Percentiles rank a stretch among this genome's conserved stretches.
Evolutionary conservation across 2,113 vertebrate genomes (phyloP).

Genomic region (Bagarius yarrelli): DNA sequence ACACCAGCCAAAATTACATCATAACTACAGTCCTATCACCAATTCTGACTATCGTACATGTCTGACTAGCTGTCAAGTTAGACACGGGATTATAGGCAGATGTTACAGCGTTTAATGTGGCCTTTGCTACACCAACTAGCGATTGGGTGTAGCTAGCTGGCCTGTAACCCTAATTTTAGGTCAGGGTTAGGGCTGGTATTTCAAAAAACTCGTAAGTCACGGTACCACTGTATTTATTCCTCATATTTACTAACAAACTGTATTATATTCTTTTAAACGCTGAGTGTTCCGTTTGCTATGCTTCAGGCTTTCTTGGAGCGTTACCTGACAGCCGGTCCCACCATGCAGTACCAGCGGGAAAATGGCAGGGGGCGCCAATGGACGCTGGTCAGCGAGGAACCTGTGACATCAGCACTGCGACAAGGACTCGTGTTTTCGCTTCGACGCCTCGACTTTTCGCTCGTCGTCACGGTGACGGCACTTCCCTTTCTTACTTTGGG

Average conservation of each 20-base stretch:
- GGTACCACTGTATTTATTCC: too few species aligned
- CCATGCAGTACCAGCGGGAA: conserved; percentile 89
- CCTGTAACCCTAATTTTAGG: too few species aligned
- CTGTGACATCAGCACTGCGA: conserved; percentile 81
- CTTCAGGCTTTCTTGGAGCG: conserved; percentile 86
- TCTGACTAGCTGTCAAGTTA: too few species aligned
- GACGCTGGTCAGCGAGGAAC: conserved; percentile 91
- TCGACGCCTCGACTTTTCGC: conserved; percentile 84
- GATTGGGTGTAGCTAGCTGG: too few species aligned
- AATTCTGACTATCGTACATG: too few species aligned
- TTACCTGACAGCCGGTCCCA: conserved; percentile 83
- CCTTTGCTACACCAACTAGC: too few species aligned
- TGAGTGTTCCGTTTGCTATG: neutral
- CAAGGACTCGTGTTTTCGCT: conserved; percentile 85
- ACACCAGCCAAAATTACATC: too few species aligned
- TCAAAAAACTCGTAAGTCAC: too few species aligned
- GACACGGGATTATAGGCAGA: too few species aligned
- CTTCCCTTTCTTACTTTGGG: conserved; percentile 87
- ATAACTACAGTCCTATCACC: too few species aligned
- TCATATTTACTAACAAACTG: neutral
- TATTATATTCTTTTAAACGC: neutral
- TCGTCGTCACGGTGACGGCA: conserved; percentile 83
- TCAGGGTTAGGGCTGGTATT: too few species aligned
- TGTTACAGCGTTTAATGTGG: too few species aligned
- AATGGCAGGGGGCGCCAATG: conserved; percentile 85